Percentiles rank a stretch among this genome's conserved stretches.
Conservation (phyloP, 2,797 vertebrate genomes). For the Microhierax caerulescens region DNA sequence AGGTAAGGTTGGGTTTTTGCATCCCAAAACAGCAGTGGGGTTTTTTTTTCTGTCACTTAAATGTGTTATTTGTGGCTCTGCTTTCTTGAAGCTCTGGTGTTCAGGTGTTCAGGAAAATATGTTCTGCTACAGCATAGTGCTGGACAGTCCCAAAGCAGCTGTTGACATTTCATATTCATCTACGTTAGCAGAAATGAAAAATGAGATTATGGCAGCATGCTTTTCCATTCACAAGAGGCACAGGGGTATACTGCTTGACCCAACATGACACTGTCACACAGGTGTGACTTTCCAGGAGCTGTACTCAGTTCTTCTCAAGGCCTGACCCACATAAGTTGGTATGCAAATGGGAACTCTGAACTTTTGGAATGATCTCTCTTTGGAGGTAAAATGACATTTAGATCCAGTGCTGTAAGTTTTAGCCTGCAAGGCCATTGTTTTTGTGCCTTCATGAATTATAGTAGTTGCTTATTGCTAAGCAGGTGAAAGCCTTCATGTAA, state of each 20-base stretch:
- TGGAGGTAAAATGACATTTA: not conserved
- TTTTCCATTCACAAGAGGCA: not conserved
- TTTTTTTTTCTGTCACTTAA: not conserved
- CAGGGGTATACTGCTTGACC: not conserved
- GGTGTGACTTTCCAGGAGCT: not conserved
- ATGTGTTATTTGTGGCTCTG: not conserved
- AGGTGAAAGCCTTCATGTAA: not conserved
- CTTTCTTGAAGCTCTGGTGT: not conserved
- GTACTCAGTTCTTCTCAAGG: not conserved
- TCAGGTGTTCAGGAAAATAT: not conserved
- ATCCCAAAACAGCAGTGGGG: rapidly evolving
- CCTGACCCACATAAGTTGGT: not conserved
- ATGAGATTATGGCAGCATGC: not conserved
- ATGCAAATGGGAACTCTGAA: not conserved
- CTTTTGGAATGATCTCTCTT: not conserved
- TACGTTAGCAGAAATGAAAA: conserved; percentile 2
- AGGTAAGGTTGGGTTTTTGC: not conserved
- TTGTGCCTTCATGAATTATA: not conserved
- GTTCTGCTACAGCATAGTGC: not conserved
- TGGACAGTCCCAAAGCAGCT: conserved; percentile 24
- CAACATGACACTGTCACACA: not conserved
- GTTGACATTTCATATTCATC: conserved; percentile 16
- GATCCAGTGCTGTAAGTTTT: not conserved
- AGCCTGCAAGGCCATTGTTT: not conserved
- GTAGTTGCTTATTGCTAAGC: not conserved